These are phyloP conservation scores for Triops cancriformis DNA, from an alignment of 1,140 invertebrate genomes.

Conservation along the genomic window DNA sequence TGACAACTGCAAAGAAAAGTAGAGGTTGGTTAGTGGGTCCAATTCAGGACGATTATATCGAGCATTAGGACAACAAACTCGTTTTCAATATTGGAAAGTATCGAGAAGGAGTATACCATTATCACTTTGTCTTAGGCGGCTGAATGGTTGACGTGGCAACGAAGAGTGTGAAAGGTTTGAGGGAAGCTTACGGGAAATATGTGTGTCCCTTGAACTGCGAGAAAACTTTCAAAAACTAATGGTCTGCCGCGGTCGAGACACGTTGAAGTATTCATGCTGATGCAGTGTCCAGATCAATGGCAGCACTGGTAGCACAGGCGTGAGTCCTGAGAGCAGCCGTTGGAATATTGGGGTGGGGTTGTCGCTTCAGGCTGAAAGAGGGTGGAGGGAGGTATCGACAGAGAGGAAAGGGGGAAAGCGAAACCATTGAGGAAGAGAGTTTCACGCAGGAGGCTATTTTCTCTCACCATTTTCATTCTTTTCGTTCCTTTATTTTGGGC, in stretches of 20 bases:
- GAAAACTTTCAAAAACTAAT: too few species aligned
- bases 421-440: too few species aligned
- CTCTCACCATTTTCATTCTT: too few species aligned
- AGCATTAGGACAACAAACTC: background rate
- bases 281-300: constrained; percentile 3
- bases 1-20: background rate
- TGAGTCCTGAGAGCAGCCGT: background rate
- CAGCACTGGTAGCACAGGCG: background rate
- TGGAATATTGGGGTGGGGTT: background rate
- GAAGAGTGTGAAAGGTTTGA: too few species aligned
- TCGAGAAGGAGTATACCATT: too few species aligned
- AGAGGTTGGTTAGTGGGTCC: background rate
- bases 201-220: too few species aligned
- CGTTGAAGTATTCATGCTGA: constrained; percentile 10
- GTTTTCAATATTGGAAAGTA: background rate
- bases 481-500: too few species aligned
- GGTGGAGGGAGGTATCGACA: background rate
- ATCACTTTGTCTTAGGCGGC: too few species aligned
- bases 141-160: too few species aligned
- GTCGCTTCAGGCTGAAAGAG: background rate
- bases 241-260: background rate
- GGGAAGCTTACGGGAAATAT: too few species aligned
- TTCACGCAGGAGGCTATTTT: too few species aligned
- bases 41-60: background rate
- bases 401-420: too few species aligned